Conservation (phyloP, 2,797 vertebrate genomes). For the Sebastes itinus region DNA sequence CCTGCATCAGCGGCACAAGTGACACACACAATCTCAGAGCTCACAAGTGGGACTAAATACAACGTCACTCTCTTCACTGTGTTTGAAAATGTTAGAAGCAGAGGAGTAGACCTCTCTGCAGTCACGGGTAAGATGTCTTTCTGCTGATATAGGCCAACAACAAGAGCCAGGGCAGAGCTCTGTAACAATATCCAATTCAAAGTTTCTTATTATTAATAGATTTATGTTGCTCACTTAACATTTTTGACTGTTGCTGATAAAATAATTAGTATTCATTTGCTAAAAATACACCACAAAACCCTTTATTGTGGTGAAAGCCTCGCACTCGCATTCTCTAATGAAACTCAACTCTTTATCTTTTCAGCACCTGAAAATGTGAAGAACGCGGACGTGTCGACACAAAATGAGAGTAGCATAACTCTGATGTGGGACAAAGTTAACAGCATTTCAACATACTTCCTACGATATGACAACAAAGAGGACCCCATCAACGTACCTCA, state of each 20-base stretch:
- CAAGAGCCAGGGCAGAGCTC: not conserved
- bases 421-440: conserved; percentile 51
- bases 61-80: conserved; percentile 37
- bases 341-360: not conserved
- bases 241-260: not conserved
- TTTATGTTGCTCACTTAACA: not conserved
- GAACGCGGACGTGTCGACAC: rapidly evolving
- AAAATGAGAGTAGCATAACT: conserved; percentile 34
- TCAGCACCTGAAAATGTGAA: conserved; percentile 9
- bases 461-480: not conserved
- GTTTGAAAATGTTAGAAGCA: not conserved
- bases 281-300: not conserved
- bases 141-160: rapidly evolving
- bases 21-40: rapidly evolving
- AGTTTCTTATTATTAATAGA: not conserved
- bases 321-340: not conserved
- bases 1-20: rapidly evolving
- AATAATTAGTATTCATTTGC: not conserved
- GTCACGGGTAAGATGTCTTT: not conserved
- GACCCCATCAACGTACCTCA: rapidly evolving
- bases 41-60: conserved; percentile 18
- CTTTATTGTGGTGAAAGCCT: not conserved
- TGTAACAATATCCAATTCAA: not conserved
- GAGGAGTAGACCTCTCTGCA: not conserved
- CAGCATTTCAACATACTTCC: conserved; percentile 17